Evolutionary conservation across 2,888 invertebrate species (phyloP).

Genomic region (Adelphocoris suturalis): DNA sequence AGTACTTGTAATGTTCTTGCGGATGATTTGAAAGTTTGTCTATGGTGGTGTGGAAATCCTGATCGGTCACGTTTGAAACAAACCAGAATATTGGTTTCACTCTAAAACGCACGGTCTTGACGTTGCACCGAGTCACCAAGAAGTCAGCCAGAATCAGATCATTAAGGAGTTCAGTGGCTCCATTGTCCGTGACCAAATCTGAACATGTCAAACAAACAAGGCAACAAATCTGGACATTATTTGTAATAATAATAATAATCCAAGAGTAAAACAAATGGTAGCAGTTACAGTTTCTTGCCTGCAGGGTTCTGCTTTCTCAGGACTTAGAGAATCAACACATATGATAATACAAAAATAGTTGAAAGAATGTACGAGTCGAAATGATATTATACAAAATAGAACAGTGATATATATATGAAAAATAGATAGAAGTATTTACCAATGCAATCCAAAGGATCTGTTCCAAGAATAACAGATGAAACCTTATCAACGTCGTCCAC

Average conservation of each 20-base stretch:
- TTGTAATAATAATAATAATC: background rate
- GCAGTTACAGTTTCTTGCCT: too few relatives aligned
- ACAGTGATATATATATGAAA: background rate
- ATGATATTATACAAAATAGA: too few relatives aligned
- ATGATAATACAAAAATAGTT: too few relatives aligned
- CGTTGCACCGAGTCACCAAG: slow-evolving; percentile 82
- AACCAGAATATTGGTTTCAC: slow-evolving; percentile 97
- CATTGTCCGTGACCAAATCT: slow-evolving; percentile 94
- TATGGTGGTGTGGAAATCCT: slow-evolving; percentile 88
- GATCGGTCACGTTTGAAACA: slow-evolving; percentile 90
- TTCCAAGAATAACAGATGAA: slow-evolving; percentile 40
- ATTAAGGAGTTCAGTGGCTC: slow-evolving; percentile 94
- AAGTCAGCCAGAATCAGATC: slow-evolving; percentile 94
- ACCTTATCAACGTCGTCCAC: slow-evolving; percentile 80
- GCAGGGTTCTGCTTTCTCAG: too few relatives aligned
- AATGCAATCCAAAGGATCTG: slow-evolving; percentile 2
- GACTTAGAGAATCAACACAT: too few relatives aligned
- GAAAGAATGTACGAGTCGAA: too few relatives aligned
- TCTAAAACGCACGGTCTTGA: slow-evolving; percentile 88
- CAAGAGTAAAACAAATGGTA: too few relatives aligned
- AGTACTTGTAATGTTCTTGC: slow-evolving; percentile 77
- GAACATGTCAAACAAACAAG: background rate
- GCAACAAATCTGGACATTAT: background rate
- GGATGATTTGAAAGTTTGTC: slow-evolving; percentile 76
- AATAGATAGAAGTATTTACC: background rate